Evolutionary conservation across 2,113 vertebrate species (phyloP).

Genomic region (Tupaia tana): DNA sequence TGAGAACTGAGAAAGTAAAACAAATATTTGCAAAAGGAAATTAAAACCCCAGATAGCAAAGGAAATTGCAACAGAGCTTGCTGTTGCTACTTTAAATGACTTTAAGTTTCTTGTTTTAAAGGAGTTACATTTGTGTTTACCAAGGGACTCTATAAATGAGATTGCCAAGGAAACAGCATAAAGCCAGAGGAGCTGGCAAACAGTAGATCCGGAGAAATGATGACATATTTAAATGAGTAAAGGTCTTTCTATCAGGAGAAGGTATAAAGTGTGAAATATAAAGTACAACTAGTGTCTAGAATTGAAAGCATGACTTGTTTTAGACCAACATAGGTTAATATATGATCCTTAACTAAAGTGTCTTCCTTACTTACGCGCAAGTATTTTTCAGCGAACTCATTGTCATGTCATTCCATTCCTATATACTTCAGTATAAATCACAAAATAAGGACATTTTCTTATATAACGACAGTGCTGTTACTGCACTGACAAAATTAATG

Average conservation of each 20-base stretch:
- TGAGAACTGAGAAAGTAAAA: not conserved
- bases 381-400: not conserved
- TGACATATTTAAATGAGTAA: not conserved
- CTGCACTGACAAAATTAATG: not conserved
- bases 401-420: not conserved
- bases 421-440: not conserved
- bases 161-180: not conserved
- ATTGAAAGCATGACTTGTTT: not conserved
- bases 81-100: not conserved
- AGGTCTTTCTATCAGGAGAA: not conserved
- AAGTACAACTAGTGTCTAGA: not conserved
- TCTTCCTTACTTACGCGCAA: not conserved
- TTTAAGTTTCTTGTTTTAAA: constrained; percentile 24
- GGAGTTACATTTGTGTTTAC: constrained; percentile 28
- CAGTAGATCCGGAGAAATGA: not conserved
- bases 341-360: not conserved
- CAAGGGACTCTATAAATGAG: not conserved
- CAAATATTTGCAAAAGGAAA: constrained; percentile 15
- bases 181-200: not conserved
- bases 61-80: not conserved
- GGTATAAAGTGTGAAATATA: not conserved
- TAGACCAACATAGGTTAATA: not conserved
- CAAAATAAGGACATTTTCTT: not conserved
- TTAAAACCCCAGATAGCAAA: constrained; percentile 6
- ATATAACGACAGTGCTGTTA: not conserved